Evolutionary conservation across 1,140 invertebrate genomes (phyloP).

Genomic region (Drosophila subobscura): DNA sequence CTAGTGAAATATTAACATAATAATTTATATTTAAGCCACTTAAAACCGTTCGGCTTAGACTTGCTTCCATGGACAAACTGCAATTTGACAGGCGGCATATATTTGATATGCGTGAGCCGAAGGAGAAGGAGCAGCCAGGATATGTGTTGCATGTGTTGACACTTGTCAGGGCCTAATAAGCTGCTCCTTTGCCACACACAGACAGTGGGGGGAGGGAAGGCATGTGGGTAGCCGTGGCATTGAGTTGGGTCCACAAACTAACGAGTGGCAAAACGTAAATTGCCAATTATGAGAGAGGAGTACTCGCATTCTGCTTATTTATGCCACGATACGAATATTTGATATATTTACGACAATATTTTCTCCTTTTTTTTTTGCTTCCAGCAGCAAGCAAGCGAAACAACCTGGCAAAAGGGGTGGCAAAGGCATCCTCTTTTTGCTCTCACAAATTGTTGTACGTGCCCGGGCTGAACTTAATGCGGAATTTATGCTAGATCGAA

Average conservation of each 20-base stretch:
- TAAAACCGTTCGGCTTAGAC: background rate
- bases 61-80: constrained; percentile 19
- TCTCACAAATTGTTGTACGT: constrained; percentile 59
- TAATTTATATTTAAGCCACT: no score
- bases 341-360: constrained; percentile 66
- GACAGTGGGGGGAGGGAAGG: background rate
- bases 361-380: background rate
- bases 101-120: no score
- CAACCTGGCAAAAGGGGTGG: constrained; percentile 20
- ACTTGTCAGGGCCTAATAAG: constrained; percentile 57
- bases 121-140: background rate
- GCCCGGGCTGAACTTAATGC: constrained; percentile 71
- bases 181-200: constrained; percentile 16
- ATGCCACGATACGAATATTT: constrained; percentile 65
- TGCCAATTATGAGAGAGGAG: constrained; percentile 70
- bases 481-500: constrained; percentile 59
- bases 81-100: constrained; percentile 21
- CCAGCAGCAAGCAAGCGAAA: background rate
- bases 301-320: constrained; percentile 74
- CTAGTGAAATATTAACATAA: no score
- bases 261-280: constrained; percentile 66
- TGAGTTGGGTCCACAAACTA: constrained; percentile 42
- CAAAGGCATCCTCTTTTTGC: background rate
- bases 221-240: background rate
- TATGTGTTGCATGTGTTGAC: constrained; percentile 39